These are phyloP conservation scores for Nemotelus pantherinus DNA, from an alignment of 2,888 invertebrate genomes.

Conservation along the genomic window DNA sequence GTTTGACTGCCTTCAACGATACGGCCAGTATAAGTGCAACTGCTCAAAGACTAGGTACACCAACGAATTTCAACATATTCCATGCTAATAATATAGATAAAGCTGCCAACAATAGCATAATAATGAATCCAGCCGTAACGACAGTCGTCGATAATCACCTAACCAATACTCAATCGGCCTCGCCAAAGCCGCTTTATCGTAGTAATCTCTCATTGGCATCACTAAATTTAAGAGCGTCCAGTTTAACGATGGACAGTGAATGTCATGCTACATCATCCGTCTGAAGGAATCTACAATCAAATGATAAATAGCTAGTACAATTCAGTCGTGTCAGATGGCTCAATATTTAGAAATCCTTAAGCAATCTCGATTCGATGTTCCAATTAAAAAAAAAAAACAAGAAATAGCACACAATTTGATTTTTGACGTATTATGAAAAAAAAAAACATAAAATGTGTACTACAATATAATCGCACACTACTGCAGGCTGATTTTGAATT, in stretches of 20 bases:
- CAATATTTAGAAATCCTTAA: too few relatives aligned
- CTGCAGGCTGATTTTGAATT: too few relatives aligned
- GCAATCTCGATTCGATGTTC: too few relatives aligned
- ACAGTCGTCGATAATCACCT: constrained; percentile 17
- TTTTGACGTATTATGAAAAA: too few relatives aligned
- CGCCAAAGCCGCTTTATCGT: constrained; percentile 59
- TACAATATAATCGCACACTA: too few relatives aligned
- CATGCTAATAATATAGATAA: background rate
- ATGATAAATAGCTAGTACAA: too few relatives aligned
- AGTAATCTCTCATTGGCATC: constrained; percentile 64
- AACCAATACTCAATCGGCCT: constrained; percentile 45
- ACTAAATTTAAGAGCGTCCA: constrained; percentile 62
- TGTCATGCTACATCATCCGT: constrained; percentile 70
- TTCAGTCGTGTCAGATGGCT: too few relatives aligned
- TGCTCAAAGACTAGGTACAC: background rate
- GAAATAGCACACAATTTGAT: too few relatives aligned
- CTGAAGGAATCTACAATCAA: constrained; percentile 53
- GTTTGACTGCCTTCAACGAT: constrained; percentile 42
- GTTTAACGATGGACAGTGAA: constrained; percentile 64
- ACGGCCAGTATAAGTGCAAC: constrained; percentile 5
- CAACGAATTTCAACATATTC: constrained; percentile 4
- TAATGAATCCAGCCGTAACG: constrained; percentile 28
- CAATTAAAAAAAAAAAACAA: too few relatives aligned
- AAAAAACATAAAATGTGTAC: too few relatives aligned
- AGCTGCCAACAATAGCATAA: background rate